phyloP scores from a whole-genome alignment of 2,888 invertebrate genomes.

The Hyles lineata region DNA sequence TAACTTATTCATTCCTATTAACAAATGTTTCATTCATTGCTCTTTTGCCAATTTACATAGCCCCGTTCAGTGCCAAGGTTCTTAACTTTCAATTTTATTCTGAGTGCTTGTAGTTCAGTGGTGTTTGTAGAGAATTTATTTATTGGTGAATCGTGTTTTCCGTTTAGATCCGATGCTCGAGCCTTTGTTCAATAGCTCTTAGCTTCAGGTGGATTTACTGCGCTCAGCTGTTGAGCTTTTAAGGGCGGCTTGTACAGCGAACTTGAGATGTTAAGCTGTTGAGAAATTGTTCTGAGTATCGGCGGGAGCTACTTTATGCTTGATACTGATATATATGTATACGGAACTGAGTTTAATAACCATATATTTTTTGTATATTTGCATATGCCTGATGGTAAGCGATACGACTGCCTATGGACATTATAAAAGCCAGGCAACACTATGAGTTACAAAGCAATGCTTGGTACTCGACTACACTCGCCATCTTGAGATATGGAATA shows the following conservation, averaged over 20 bases:
- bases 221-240: not conserved
- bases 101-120: not conserved
- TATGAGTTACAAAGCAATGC: too few species aligned
- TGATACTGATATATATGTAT: too few species aligned
- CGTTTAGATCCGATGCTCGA: not conserved
- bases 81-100: constrained; percentile 22
- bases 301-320: too few species aligned
- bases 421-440: too few species aligned
- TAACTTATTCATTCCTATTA: constrained; percentile 18
- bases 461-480: too few species aligned
- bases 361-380: too few species aligned
- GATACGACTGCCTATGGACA: too few species aligned
- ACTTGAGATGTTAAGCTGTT: too few species aligned
- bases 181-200: not conserved
- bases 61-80: constrained; percentile 16
- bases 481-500: too few species aligned
- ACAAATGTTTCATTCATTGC: constrained; percentile 21
- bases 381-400: too few species aligned
- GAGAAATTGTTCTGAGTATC: too few species aligned
- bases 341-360: too few species aligned
- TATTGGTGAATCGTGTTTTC: constrained; percentile 3
- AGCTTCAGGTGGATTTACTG: not conserved
- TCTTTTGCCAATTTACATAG: constrained; percentile 18
- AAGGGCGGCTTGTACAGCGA: not conserved
- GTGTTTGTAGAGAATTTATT: not conserved